Base-by-base conservation (phyloP, 2,113 vertebrate genomes). In the Cololabis saira region DNA sequence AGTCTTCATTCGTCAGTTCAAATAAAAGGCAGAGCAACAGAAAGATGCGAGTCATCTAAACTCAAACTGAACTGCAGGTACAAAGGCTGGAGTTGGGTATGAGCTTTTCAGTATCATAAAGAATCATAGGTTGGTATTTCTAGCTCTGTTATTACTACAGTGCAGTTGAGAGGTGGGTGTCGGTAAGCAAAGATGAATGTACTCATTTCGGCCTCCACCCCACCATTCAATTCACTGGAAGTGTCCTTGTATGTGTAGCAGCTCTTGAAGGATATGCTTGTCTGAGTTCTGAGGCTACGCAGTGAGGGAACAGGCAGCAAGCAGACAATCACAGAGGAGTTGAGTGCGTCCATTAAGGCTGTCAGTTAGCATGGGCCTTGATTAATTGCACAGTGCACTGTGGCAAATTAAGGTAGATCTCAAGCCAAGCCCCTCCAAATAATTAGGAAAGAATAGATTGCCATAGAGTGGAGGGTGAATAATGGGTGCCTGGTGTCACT, bases 361-460 rank as follows among this genome's bases (percentile, higher is more conserved):
- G 91, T 90, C 91, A 87, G 83, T 84, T 82, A 67, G 81, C 74
- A 70, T 42, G 14, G 67, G 70, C 56, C 70, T 84, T 91, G 90
- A 92, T 92, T 90, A 90, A 92, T 92, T 88, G 86, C 84, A 80
- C 60, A 19, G 81, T 70, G 82, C 77, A 80, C 61, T 41, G 72
- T 65, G 73, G 87, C 82, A 91, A 91, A 92, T 90, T 82, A 90
- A 90, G 82, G 85, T 79, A 71, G 61, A 85, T 81, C 82, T 82
- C 67, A 51, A 77, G 65, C 69, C 80, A 83, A 80, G 42, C 62
- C 68, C 68, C 64, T 61, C 33, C 17, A 61, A 87, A 88, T 91
- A 90, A 91, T 91, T 87, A 88, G 86, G 86, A 86, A 87, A 86
- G 86, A 84, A 84, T 82, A 84, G 86, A 90, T 85, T 89, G 76